phyloP scores from a whole-genome alignment of 2,797 vertebrate genomes.

The Anguilla marmorata region DNA sequence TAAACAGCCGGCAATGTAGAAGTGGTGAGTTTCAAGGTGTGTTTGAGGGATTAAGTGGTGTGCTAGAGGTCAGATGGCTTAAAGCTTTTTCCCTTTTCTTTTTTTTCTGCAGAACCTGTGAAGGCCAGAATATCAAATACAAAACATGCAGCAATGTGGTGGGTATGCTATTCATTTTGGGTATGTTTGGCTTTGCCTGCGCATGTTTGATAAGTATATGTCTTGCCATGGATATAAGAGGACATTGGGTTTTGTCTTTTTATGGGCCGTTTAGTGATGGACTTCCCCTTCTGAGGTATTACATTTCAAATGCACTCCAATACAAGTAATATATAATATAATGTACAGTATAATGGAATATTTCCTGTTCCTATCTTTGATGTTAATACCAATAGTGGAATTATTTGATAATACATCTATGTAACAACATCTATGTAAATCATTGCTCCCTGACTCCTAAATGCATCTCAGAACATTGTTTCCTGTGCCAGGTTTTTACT shows the following conservation, averaged over 20 bases:
- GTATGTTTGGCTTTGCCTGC: slow-evolving; percentile 16
- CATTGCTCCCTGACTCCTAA: neutral
- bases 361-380: neutral
- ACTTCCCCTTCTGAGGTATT: slow-evolving; percentile 11
- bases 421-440: neutral
- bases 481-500: neutral
- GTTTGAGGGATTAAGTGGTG: neutral
- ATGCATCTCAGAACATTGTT: neutral
- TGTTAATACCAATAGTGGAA: neutral
- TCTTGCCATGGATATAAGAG: neutral
- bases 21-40: neutral
- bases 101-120: slow-evolving; percentile 79
- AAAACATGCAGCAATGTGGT: slow-evolving; percentile 98
- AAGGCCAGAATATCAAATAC: slow-evolving; percentile 96
- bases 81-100: neutral
- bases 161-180: slow-evolving; percentile 61
- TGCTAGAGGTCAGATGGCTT: slow-evolving; percentile 16
- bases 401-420: neutral
- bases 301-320: neutral
- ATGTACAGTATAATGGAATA: neutral
- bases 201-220: neutral
- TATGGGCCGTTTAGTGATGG: slow-evolving; percentile 4
- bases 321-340: neutral
- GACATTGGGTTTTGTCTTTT: slow-evolving; percentile 12
- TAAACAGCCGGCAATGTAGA: neutral